Evolutionary conservation across 2,797 vertebrate genomes (phyloP), one percentile per base, ranked within the genome.

Genomic region (Microctenopoma steveboyesi): DNA sequence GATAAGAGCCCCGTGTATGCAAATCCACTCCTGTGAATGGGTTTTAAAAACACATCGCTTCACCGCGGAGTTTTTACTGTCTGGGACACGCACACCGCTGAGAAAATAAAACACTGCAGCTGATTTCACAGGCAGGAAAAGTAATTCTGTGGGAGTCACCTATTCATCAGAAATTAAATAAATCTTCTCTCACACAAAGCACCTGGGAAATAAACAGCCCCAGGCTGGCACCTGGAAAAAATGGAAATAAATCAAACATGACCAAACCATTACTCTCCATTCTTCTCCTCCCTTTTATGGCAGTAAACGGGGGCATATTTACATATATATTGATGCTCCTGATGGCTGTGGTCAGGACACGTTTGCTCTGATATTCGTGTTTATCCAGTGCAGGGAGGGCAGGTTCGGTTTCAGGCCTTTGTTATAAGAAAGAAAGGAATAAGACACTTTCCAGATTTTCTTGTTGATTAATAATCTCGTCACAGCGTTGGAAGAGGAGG

Each of bases 391-490:
- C 12, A 56, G 35, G 69, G 30, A 47, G n/a, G 10, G 27, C 13
- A 15, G 57, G 55, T 58, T 58, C 55, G 16, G 22, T 43, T 65
- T 68, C n/a, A 79, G 62, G 40, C 60, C 59, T 77, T 78, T 78
- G 69, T 78, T 76, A 45, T 55, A 35, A 52, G n/a, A n/a, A n/a
- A n/a, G n/a, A n/a, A n/a, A n/a, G n/a, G n/a, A n/a, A n/a, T n/a
- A n/a, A n/a, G n/a, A n/a, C n/a, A n/a, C n/a, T n/a, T n/a, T n/a
- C n/a, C n/a, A n/a, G n/a, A n/a, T n/a, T 56, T 63, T 67, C 58
- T 47, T 66, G 86, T 89, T 89, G 85, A 92, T 89, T 88, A 90
- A 90, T 88, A 90, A 85, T 74, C 72, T 76, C 33, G 55, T 84
- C 77, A 64, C 30, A 27, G 72, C 51, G 43, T 50, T 18, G 77